Conservation (phyloP, 2,113 vertebrate species). For the Amphiprion percula region DNA sequence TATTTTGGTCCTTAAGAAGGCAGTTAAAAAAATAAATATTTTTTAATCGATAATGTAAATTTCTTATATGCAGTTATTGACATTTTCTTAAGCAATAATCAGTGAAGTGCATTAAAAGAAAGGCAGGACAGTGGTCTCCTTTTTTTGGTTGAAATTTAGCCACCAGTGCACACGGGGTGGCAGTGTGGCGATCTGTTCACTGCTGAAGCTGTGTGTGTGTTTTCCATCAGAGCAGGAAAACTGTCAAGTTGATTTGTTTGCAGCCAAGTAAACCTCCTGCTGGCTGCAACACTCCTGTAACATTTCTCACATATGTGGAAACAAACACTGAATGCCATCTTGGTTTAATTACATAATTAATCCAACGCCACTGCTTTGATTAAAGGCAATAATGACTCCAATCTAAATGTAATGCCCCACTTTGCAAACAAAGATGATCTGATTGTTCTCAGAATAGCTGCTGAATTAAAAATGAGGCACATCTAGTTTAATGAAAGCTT, state of each 20-base stretch:
- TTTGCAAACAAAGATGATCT: constrained; percentile 24
- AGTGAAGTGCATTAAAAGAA: not conserved
- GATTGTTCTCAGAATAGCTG: constrained; percentile 35
- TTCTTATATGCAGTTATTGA: no score
- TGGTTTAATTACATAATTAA: constrained; percentile 30
- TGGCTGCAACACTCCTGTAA: constrained; percentile 11
- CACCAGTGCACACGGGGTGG: constrained; percentile 66
- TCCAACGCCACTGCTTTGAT: constrained; percentile 21
- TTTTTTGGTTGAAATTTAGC: not conserved
- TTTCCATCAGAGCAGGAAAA: constrained; percentile 9
- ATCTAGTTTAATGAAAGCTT: constrained; percentile 44
- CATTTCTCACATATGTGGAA: constrained; percentile 9
- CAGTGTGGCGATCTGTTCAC: constrained; percentile 47
- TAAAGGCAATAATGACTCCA: constrained; percentile 25
- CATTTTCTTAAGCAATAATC: not conserved
- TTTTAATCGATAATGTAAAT: not conserved
- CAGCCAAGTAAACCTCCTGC: constrained; percentile 14
- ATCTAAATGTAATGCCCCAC: constrained; percentile 15
- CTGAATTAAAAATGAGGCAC: constrained; percentile 28
- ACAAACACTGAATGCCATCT: constrained; percentile 12
- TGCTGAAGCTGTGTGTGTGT: not conserved
- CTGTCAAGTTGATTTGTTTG: constrained; percentile 29
- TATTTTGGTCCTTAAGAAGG: not conserved
- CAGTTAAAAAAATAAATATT: not conserved
- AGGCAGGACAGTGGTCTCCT: not conserved